A percentile compares a stretch with the other conserved stretches of the same genome.
Conservation (phyloP, 2,797 vertebrate genomes). For the Heliangelus exortis region DNA sequence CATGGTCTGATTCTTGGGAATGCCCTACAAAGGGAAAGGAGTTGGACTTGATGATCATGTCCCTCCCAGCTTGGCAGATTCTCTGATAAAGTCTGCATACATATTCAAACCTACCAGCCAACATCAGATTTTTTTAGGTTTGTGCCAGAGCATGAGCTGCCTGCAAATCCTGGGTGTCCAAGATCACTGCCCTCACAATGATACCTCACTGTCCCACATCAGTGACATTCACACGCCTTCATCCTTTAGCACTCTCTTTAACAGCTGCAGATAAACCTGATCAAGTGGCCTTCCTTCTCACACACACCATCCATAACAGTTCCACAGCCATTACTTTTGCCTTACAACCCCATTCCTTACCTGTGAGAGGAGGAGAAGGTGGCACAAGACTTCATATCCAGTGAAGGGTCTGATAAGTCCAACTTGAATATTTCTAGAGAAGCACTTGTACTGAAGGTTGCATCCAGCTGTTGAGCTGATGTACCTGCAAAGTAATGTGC, state of each 20-base stretch:
- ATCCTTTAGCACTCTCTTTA: not conserved
- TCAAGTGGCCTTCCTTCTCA: not conserved
- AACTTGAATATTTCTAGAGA: conserved; percentile 96
- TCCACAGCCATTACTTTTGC: not conserved
- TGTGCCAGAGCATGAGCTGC: not conserved
- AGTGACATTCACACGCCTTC: rapidly evolving
- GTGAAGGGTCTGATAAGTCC: conserved; percentile 88
- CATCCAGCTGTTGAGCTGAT: conserved; percentile 96
- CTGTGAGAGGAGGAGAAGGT: conserved; percentile 90
- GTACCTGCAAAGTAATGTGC: conserved; percentile 81
- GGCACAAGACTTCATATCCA: conserved; percentile 95
- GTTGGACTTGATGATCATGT: too few species aligned
- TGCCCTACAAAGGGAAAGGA: too few species aligned
- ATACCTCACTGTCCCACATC: not conserved
- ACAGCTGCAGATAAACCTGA: not conserved
- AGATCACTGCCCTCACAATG: not conserved
- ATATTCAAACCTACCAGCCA: not conserved
- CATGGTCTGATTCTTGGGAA: too few species aligned
- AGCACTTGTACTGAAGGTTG: conserved; percentile 95
- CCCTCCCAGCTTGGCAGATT: too few species aligned
- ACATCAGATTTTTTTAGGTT: not conserved
- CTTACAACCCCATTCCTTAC: conserved; percentile 64
- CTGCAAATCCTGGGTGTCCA: not conserved
- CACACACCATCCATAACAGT: rapidly evolving
- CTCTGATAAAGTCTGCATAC: rapidly evolving